Base-by-base conservation (phyloP, 2,113 vertebrate genomes). In the Heteronetta atricapilla region DNA sequence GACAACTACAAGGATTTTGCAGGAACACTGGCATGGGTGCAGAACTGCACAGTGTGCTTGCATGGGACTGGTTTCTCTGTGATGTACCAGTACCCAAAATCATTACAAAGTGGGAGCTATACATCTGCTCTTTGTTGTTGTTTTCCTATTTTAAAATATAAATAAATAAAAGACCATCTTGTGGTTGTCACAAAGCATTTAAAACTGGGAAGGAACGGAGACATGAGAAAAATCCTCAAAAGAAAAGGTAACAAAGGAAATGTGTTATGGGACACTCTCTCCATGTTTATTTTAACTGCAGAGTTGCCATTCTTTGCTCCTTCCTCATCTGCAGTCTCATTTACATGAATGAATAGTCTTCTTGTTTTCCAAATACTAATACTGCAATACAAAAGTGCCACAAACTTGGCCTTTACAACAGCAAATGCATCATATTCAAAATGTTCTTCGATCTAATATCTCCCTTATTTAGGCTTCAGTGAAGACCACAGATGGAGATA, bases 401-500 rank as follows among this genome's bases (percentile, higher is more conserved):
- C 42, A 77, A 95, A 82, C 64, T 89, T 55, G 20, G n/a, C 46
- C 52, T 90, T 85, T 90, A 52, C 33, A 89, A 66, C 13, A 90
- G 46, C 63, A 77, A 89, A 89, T 42, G 11, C 46, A 91, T 73
- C 78, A 63, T 52, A 73, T 58, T 66, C 44, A 78, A 53, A 95
- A 52, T n/a, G 52, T 72, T 93, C 85, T 86, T 75, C 73, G 23
- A 86, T 83, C 4, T 11, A 63, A 86, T 23, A 56, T 79, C 48
- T 91, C 62, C 68, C 46, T 82, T 93, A 85, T 88, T 89, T 90
- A 94, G 56, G 34, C 68, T 91, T 83, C 60, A 70, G 26, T 55
- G 52, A 93, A 89, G 72, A 91, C 52, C 56, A 86, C 91, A 95
- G 88, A 95, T 94, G 89, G 94, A 81, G 78, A 80, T 60, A 95